A percentile compares a stretch with the other conserved stretches of the same genome.
Conservation (phyloP, 2,797 vertebrate genomes). For the Sciurus carolinensis region DNA sequence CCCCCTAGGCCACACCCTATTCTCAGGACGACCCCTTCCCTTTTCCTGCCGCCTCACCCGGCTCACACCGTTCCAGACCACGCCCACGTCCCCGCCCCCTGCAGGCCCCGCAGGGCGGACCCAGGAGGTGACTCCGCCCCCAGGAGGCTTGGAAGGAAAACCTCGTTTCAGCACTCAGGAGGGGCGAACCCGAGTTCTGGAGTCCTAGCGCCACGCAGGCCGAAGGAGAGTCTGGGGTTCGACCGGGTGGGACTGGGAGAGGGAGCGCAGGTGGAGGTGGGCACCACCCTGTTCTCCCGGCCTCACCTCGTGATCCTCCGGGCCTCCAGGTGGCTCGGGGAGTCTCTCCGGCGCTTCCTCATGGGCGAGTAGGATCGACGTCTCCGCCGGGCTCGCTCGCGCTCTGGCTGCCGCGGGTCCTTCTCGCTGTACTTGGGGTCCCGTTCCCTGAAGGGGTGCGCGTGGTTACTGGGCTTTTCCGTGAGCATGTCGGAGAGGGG, state of each 20-base stretch:
- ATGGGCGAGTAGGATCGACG: conserved; percentile 95
- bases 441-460: conserved; percentile 86
- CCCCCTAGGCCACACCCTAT: background rate
- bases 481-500: background rate
- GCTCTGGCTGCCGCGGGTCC: conserved; percentile 86
- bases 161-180: background rate
- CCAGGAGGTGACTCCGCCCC: background rate
- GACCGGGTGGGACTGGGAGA: fast-evolving
- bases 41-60: fast-evolving
- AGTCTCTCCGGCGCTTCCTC: conserved; percentile 97
- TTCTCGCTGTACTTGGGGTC: conserved; percentile 91
- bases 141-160: background rate
- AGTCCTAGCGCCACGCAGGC: background rate
- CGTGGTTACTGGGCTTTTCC: background rate
- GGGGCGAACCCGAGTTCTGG: background rate
- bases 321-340: conserved; percentile 98
- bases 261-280: background rate
- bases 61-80: fast-evolving
- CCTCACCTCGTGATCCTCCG: conserved; percentile 97
- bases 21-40: no score
- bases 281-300: fast-evolving
- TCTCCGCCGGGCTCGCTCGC: conserved; percentile 88
- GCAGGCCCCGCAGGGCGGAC: no score
- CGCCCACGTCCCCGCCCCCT: fast-evolving
- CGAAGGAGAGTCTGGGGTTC: background rate